phyloP scores from a whole-genome alignment of 2,888 invertebrate species.

The Drosophila antonietae region DNA sequence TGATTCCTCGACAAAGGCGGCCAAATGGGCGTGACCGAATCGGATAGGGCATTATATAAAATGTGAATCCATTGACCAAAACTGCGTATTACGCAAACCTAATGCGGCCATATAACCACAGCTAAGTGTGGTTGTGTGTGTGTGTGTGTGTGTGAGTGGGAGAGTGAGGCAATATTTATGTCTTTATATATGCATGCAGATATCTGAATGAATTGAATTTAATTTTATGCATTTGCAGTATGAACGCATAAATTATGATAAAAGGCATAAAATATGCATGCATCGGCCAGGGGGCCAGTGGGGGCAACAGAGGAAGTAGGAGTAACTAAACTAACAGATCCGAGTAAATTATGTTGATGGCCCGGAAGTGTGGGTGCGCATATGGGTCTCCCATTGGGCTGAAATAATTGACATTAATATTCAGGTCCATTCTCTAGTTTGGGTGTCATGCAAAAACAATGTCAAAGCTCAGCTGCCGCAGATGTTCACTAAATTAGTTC shows the following conservation, averaged over 20 bases:
- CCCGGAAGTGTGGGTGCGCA: slow-evolving; percentile 12
- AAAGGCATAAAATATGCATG: slow-evolving; percentile 65
- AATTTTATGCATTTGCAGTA: slow-evolving; percentile 72
- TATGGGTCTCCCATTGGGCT: background rate
- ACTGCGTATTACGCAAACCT: slow-evolving; percentile 59
- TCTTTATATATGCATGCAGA: slow-evolving; percentile 12
- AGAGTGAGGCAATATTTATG: slow-evolving; percentile 3
- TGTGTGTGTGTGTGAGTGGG: background rate
- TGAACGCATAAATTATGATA: slow-evolving; percentile 72
- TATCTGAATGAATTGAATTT: slow-evolving; percentile 58
- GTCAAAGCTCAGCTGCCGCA: slow-evolving; percentile 64
- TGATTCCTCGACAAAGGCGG: slow-evolving; percentile 7
- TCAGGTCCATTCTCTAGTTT: slow-evolving; percentile 16
- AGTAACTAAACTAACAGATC: slow-evolving; percentile 35
- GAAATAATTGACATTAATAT: slow-evolving; percentile 41
- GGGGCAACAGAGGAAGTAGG: background rate
- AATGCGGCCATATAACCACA: slow-evolving; percentile 44
- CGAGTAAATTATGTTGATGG: slow-evolving; percentile 68
- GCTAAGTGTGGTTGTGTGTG: slow-evolving; percentile 9
- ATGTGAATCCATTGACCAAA: slow-evolving; percentile 62
- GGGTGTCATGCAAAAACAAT: slow-evolving; percentile 48
- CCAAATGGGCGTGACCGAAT: slow-evolving; percentile 32
- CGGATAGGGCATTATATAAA: slow-evolving; percentile 56
- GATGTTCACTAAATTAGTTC: slow-evolving; percentile 60
- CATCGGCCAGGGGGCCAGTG: background rate